phyloP scores from a whole-genome alignment of 2,797 vertebrate species.

The Alauda arvensis region DNA sequence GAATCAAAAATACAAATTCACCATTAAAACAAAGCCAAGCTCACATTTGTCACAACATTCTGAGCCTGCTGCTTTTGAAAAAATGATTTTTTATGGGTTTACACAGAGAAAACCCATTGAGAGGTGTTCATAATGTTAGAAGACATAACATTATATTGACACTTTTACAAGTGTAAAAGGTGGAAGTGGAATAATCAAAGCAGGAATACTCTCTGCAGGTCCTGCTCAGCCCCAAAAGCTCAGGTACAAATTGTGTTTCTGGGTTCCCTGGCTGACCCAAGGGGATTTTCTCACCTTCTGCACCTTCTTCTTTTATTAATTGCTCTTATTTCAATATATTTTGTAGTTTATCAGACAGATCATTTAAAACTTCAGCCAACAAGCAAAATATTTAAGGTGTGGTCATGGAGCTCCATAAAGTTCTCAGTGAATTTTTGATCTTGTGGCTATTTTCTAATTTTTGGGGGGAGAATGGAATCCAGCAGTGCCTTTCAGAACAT shows the following conservation, averaged over 20 bases:
- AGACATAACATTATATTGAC: too few species aligned
- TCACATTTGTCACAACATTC: fast-evolving
- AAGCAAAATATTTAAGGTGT: background rate
- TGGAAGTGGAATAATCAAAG: background rate
- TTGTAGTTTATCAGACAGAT: background rate
- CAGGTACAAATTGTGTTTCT: background rate
- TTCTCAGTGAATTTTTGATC: background rate
- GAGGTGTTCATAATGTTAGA: background rate
- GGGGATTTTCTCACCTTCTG: background rate
- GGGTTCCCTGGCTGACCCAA: background rate
- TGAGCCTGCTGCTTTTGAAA: background rate
- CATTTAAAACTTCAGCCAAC: background rate
- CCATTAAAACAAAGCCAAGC: background rate
- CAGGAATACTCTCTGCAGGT: background rate
- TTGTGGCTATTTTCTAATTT: background rate
- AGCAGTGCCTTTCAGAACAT: background rate
- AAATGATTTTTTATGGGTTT: background rate
- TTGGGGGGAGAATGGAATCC: background rate
- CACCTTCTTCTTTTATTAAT: background rate
- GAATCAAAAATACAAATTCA: background rate
- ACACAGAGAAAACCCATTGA: background rate
- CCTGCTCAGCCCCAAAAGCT: background rate
- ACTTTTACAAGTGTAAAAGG: background rate
- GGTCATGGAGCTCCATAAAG: background rate
- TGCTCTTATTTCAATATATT: background rate